A percentile compares a stretch with the other conserved stretches of the same genome.
Evolutionary conservation across 2,888 invertebrate genomes (phyloP).

Genomic region (Dicranocentrus wangi): DNA sequence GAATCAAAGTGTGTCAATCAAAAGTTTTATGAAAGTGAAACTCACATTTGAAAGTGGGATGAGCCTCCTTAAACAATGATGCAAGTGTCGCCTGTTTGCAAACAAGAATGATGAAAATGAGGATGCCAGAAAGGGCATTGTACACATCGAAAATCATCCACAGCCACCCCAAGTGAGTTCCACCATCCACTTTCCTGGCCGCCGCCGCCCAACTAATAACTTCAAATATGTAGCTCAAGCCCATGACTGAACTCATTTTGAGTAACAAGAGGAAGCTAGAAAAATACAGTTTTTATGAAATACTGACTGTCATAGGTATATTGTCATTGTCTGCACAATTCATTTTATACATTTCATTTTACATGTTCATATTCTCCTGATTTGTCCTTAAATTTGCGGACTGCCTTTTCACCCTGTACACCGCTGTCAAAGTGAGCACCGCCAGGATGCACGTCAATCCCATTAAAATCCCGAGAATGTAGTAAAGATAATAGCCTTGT

Average conservation of each 20-base stretch:
- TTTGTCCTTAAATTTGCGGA: too few relatives aligned
- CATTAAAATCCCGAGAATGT: constrained; percentile 42
- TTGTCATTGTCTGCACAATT: too few relatives aligned
- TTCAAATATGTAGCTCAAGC: constrained; percentile 45
- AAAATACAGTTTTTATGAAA: too few relatives aligned
- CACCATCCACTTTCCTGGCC: constrained; percentile 28
- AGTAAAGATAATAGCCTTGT: constrained; percentile 52
- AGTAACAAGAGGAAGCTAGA: constrained; percentile 39
- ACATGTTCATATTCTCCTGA: constrained; percentile 24
- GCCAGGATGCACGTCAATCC: constrained; percentile 11
- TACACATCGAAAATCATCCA: constrained; percentile 54
- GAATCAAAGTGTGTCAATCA: too few relatives aligned
- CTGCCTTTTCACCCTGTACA: constrained; percentile 40
- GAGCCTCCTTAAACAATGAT: constrained; percentile 2
- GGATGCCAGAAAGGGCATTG: constrained; percentile 26
- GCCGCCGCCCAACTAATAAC: constrained; percentile 61
- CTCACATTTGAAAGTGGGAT: constrained; percentile 11
- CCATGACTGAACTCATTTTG: constrained; percentile 54
- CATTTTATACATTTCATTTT: too few relatives aligned
- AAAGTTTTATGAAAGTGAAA: too few relatives aligned
- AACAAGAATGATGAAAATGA: constrained; percentile 50
- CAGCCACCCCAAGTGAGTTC: background rate
- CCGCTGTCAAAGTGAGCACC: constrained; percentile 16
- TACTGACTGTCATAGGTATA: too few relatives aligned
- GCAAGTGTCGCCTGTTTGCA: constrained; percentile 26